phyloP scores from a whole-genome alignment of 2,113 vertebrate species.

The Misgurnus anguillicaudatus region DNA sequence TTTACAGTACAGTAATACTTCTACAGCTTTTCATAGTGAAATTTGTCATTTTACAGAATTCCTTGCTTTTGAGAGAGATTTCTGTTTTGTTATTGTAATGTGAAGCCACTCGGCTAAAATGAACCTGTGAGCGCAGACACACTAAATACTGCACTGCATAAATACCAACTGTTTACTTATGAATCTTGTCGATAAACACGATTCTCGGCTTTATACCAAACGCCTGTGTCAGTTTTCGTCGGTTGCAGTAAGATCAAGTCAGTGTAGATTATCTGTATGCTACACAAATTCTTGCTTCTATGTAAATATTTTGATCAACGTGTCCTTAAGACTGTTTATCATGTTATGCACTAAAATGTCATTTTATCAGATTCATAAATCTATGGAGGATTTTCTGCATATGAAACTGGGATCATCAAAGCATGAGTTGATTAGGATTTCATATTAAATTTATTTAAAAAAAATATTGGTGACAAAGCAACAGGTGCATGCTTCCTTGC shows the following conservation, averaged over 20 bases:
- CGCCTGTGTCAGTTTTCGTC: neutral
- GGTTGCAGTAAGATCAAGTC: neutral
- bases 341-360: neutral
- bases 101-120: constrained; percentile 16
- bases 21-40: neutral
- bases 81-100: too few species aligned
- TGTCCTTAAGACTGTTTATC: neutral
- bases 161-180: constrained; percentile 24
- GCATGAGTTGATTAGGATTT: constrained; percentile 1
- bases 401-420: constrained; percentile 24
- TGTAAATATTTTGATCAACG: neutral
- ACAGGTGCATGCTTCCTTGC: neutral
- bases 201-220: neutral
- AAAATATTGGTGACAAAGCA: neutral
- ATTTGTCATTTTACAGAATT: neutral
- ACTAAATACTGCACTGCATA: constrained; percentile 20
- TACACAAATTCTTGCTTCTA: neutral
- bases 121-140: constrained; percentile 26
- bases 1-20: neutral
- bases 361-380: neutral
- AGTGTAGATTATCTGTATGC: neutral
- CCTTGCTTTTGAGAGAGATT: constrained; percentile 3
- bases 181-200: neutral
- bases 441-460: constrained; percentile 4
- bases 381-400: neutral